phyloP scores from a whole-genome alignment of 2,888 invertebrate species.

The Campaea margaritaria region DNA sequence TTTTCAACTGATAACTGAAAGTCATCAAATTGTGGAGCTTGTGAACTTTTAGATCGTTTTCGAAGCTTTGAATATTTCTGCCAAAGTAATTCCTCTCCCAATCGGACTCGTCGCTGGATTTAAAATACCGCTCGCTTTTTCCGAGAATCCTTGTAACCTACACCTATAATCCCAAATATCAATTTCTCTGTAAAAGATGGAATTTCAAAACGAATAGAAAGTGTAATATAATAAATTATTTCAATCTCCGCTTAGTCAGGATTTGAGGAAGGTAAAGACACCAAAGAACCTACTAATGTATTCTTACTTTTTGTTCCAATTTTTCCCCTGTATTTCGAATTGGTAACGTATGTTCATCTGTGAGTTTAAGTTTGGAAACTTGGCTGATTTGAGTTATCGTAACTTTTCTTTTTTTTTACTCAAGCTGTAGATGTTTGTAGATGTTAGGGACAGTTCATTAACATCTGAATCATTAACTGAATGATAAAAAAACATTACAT shows the following conservation, averaged over 20 bases:
- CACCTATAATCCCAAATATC: slow-evolving; percentile 29
- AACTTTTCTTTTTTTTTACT: no score
- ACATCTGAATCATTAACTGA: no score
- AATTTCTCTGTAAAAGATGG: slow-evolving; percentile 21
- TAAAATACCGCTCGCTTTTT: slow-evolving; percentile 22
- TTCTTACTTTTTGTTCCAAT: no score
- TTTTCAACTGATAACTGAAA: slow-evolving; percentile 8
- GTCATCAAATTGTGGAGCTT: slow-evolving; percentile 11
- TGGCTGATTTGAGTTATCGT: no score
- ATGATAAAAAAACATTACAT: no score
- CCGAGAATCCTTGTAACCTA: slow-evolving; percentile 12
- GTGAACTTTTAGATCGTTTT: slow-evolving; percentile 15
- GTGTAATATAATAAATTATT: slow-evolving; percentile 7
- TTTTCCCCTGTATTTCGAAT: no score
- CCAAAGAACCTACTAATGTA: neutral
- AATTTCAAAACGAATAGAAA: slow-evolving; percentile 14
- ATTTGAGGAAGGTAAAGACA: neutral
- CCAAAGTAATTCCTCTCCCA: slow-evolving; percentile 19
- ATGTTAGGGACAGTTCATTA: no score
- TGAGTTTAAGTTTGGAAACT: no score
- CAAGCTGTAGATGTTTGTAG: no score
- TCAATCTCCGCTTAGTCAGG: neutral
- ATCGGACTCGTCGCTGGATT: slow-evolving; percentile 12
- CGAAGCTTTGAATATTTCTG: slow-evolving; percentile 22
- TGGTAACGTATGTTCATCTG: no score